A percentile compares a stretch with the other conserved stretches of the same genome.
Evolutionary conservation across 2,113 vertebrate species (phyloP).

Genomic region (Nothocercus nigrocapillus): DNA sequence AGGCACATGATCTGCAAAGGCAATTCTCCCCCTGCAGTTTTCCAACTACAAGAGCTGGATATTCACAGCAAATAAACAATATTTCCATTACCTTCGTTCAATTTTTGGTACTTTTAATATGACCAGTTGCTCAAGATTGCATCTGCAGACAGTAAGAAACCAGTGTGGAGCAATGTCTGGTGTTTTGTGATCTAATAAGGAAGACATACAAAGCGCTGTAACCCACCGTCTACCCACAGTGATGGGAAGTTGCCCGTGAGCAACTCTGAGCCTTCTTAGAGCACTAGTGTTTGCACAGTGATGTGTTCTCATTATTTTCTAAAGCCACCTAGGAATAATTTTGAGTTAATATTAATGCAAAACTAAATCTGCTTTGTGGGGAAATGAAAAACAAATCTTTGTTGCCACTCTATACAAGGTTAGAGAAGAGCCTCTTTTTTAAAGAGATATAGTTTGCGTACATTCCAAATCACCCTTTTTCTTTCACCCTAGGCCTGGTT

Average conservation of each 20-base stretch:
- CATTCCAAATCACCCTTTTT: not conserved
- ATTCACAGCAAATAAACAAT: slow-evolving; percentile 33
- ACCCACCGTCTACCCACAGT: not conserved
- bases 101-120: not conserved
- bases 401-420: not conserved
- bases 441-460: not conserved
- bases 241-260: not conserved
- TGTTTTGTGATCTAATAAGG: not conserved
- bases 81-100: not conserved
- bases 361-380: not conserved
- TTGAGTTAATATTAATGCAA: not conserved
- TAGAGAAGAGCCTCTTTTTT: not conserved
- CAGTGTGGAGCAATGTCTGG: not conserved
- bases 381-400: not conserved
- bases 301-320: not conserved
- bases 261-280: not conserved
- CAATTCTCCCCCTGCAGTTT: slow-evolving; percentile 19
- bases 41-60: slow-evolving; percentile 36
- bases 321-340: not conserved
- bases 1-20: slow-evolving; percentile 44
- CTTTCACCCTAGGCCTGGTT: not conserved
- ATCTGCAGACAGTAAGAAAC: not conserved
- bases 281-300: not conserved
- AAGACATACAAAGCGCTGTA: not conserved
- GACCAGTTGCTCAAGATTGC: not conserved